Conservation (phyloP, 2,797 vertebrate species). For the Ibycter americanus region DNA sequence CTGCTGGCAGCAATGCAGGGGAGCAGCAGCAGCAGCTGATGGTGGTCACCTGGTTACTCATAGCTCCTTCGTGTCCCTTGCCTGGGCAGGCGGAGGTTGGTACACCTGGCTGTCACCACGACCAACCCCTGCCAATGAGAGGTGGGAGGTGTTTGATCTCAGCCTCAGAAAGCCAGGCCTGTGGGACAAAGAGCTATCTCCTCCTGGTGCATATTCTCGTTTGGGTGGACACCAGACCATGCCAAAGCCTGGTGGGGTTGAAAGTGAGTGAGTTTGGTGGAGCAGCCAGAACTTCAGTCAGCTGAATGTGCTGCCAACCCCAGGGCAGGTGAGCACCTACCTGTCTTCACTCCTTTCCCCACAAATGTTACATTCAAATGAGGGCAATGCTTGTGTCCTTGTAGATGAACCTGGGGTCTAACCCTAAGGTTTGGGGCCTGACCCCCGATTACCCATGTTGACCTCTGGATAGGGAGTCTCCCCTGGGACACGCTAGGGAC, state of each 20-base stretch:
- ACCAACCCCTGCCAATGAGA: neutral
- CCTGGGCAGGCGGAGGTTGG: rapidly evolving
- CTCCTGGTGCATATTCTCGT: rapidly evolving
- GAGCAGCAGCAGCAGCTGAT: neutral
- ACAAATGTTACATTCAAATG: neutral
- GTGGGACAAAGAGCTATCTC: neutral
- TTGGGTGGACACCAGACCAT: neutral
- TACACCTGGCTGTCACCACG: neutral
- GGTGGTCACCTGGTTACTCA: rapidly evolving
- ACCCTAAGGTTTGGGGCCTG: neutral
- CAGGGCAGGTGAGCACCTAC: rapidly evolving
- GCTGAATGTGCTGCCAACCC: neutral
- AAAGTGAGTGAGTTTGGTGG: neutral
- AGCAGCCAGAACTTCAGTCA: neutral
- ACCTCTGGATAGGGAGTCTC: neutral
- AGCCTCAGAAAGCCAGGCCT: rapidly evolving
- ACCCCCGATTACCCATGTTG: neutral
- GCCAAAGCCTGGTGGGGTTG: neutral
- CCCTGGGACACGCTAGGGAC: neutral
- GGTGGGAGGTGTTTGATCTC: neutral
- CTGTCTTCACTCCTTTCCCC: neutral
- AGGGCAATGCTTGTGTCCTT: neutral
- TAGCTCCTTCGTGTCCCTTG: neutral
- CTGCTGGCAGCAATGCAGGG: neutral
- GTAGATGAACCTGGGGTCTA: neutral